Conservation (phyloP, 2,888 invertebrate genomes). For the Ceriagrion tenellum region DNA sequence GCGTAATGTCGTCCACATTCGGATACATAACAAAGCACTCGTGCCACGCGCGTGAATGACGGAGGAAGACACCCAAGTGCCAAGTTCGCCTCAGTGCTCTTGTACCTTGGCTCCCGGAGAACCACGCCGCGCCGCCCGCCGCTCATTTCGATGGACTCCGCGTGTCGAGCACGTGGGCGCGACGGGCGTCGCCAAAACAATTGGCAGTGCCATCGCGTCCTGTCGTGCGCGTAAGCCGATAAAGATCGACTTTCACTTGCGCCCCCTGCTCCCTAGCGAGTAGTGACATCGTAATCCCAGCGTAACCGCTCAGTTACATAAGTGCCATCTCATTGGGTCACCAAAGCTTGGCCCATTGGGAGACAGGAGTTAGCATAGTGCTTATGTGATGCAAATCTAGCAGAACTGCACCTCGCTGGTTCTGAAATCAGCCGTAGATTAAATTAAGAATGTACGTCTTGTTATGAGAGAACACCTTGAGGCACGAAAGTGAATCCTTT, state of each 20-base stretch:
- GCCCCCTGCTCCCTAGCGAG: neutral
- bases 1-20: neutral
- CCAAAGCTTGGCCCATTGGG: neutral
- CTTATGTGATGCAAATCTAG: neutral
- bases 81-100: conserved; percentile 28
- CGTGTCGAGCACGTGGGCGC: neutral
- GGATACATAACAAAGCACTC: conserved; percentile 11
- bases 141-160: neutral
- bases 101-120: neutral
- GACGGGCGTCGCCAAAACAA: conserved; percentile 22
- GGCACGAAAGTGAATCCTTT: no score
- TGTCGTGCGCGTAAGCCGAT: neutral
- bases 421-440: neutral
- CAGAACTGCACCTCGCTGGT: neutral
- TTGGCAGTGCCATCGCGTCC: neutral
- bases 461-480: no score
- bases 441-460: no score
- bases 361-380: neutral
- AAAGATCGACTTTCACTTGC: conserved; percentile 13
- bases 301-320: neutral
- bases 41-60: neutral
- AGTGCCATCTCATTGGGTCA: neutral
- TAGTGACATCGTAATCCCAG: neutral
- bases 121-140: neutral
- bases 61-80: neutral